Base-by-base conservation (phyloP, 1,140 invertebrate species). In the Ostrea denselamellosa region DNA sequence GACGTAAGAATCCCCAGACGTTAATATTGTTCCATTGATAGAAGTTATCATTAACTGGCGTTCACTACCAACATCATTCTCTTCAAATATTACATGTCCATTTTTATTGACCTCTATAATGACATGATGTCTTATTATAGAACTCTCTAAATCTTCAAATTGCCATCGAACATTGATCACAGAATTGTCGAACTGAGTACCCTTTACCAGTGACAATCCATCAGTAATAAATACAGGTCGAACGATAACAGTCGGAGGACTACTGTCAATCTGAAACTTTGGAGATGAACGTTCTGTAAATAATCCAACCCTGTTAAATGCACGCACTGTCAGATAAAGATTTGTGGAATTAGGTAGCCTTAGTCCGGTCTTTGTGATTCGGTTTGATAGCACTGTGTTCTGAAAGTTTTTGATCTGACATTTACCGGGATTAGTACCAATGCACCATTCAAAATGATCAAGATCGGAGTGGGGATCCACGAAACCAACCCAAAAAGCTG, bases 121-220 rank as follows among this genome's bases (percentile, higher is more conserved):
- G 14, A 90, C 22, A 7, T 54, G 77, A 34, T 90, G 88, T n/a
- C 81, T 85, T 10, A 87, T 85, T 68, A 91, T 88, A 22, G 89
- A 81, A 83, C 88, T 90, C 17, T 91, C 90, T 8, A 56, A 28
- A 65, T 91, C 90, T 25, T 81, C 52, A 81, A 91, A 90, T 52
- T 87, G 62, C 90, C 90, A 91, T 5, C 52, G 53, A 25, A 91
- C 8, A 5, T 65, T 68, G n/a, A 91, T 51, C 9, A 90, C 22
- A 12, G 89, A 90, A 19, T 51, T n/a, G 25, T 86, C 86, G 25
- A 28, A 82, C 58, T 86, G 86, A 2, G 68, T 56, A 17, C 12
- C n/a, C 8, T 53, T 54, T 17, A 62, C 58, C 12, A 52, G 7
- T 84, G 71, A 52, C 44, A 83, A 22, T 71, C 28, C 44, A 28